Conservation (phyloP, 2,888 invertebrate genomes). For the Meteorus cinctellus region DNA sequence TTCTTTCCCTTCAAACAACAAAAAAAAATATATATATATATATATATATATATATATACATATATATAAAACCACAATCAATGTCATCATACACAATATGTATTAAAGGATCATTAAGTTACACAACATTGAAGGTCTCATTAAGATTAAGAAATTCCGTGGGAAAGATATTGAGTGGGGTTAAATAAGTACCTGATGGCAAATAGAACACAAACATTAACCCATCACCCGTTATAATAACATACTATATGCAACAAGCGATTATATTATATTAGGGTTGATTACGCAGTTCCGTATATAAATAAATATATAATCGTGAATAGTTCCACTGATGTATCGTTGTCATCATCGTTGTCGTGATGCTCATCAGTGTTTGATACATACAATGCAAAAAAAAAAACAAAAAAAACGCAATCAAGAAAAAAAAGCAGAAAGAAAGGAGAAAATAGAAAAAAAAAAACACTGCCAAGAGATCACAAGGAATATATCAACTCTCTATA, state of each 20-base stretch:
- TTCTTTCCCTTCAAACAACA: neutral
- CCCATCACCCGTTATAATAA: slow-evolving; percentile 31
- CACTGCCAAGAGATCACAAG: neutral
- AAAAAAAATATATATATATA: too few species aligned
- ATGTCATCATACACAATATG: neutral
- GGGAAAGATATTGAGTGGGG: slow-evolving; percentile 34
- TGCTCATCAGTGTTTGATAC: neutral
- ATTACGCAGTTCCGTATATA: slow-evolving; percentile 52
- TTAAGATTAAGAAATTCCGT: slow-evolving; percentile 30
- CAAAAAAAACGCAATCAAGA: slow-evolving; percentile 38
- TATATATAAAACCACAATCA: neutral
- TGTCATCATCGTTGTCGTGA: neutral
- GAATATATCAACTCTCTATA: slow-evolving; percentile 7
- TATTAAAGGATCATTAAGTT: slow-evolving; percentile 14
- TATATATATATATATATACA: too few species aligned
- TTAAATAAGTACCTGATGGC: slow-evolving; percentile 31
- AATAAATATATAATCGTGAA: neutral
- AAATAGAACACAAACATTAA: slow-evolving; percentile 34
- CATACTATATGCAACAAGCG: slow-evolving; percentile 31
- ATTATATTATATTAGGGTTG: slow-evolving; percentile 55
- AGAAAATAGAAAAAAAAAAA: slow-evolving; percentile 40
- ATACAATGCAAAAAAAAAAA: slow-evolving; percentile 12
- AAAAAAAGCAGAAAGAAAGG: slow-evolving; percentile 17
- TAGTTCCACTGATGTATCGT: neutral
- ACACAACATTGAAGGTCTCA: slow-evolving; percentile 10